Evolutionary conservation across 2,888 invertebrate species (phyloP).

Genomic region (Hemithea aestivaria): DNA sequence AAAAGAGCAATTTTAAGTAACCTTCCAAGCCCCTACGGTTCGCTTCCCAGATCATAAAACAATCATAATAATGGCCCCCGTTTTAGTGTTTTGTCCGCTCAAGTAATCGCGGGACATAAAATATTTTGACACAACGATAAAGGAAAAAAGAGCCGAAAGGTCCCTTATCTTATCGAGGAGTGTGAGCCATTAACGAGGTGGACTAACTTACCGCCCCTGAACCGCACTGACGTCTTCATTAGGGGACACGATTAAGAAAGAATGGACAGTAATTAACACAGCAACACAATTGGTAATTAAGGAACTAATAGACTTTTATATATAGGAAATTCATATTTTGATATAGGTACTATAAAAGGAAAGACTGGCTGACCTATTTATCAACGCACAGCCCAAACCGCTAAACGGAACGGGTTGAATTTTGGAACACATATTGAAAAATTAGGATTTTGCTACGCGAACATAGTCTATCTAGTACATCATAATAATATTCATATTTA

Average conservation of each 20-base stretch:
- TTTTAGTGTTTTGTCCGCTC: conserved; percentile 29
- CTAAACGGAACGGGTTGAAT: too few species aligned
- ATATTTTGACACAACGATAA: conserved; percentile 73
- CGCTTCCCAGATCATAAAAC: conserved; percentile 29
- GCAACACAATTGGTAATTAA: too few species aligned
- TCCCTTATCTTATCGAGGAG: conserved; percentile 62
- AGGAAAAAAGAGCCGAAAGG: conserved; percentile 58
- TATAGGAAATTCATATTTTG: too few species aligned
- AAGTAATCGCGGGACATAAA: conserved; percentile 62
- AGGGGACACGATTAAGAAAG: conserved; percentile 14
- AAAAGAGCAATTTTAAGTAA: conserved; percentile 14
- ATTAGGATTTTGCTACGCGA: too few species aligned
- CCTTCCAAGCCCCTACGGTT: conserved; percentile 19
- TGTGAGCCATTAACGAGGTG: conserved; percentile 65
- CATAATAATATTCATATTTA: too few species aligned
- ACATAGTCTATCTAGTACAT: too few species aligned
- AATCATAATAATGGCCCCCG: conserved; percentile 29
- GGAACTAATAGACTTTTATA: too few species aligned
- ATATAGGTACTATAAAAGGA: too few species aligned
- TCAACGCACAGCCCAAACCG: too few species aligned
- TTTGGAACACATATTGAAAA: too few species aligned
- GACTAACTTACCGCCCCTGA: conserved; percentile 40
- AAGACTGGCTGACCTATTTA: too few species aligned
- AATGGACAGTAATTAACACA: not conserved
- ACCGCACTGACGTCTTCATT: conserved; percentile 57